phyloP scores from a whole-genome alignment of 2,113 vertebrate species.

The Callipepla californica region DNA sequence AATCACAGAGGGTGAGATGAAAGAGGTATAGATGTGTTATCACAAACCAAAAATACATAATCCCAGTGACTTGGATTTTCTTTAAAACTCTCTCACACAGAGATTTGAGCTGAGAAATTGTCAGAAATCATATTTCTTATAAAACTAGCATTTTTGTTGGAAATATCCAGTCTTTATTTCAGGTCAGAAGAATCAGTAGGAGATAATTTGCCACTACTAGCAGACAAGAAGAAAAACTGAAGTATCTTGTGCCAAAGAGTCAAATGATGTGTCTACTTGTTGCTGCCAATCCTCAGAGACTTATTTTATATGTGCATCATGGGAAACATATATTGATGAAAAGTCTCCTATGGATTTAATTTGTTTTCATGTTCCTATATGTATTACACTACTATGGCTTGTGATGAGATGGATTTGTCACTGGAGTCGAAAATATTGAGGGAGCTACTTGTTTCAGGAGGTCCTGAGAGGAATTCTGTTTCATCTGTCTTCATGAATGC shows the following conservation, averaged over 20 bases:
- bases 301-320: not conserved
- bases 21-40: not conserved
- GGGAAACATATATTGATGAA: not conserved
- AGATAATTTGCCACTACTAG: not conserved
- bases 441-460: not conserved
- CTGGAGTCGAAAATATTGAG: not conserved
- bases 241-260: not conserved
- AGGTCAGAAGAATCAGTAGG: not conserved
- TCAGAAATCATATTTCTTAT: not conserved
- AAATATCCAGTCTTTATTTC: not conserved
- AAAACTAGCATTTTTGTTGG: not conserved
- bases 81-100: not conserved
- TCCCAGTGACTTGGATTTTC: not conserved
- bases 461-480: not conserved
- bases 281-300: not conserved
- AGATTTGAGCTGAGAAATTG: not conserved
- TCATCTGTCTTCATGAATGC: not conserved
- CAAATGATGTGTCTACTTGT: not conserved
- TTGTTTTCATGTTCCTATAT: not conserved
- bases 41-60: not conserved
- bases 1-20: not conserved
- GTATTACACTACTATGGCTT: not conserved
- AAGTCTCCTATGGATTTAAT: not conserved
- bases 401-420: not conserved
- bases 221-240: not conserved